Conservation (phyloP, 1,140 invertebrate species). For the Belonocnema kinseyi region DNA sequence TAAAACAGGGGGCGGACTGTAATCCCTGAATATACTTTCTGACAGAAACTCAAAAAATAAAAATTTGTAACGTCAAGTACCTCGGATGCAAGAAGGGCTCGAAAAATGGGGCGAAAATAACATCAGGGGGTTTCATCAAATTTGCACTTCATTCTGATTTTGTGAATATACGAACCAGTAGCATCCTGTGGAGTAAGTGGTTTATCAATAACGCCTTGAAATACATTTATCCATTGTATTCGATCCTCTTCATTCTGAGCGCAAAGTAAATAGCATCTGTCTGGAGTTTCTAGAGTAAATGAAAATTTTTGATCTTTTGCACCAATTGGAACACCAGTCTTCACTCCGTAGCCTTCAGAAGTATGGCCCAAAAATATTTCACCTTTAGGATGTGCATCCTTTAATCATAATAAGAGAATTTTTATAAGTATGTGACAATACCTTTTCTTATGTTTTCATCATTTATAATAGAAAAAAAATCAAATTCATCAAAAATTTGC, state of each 20-base stretch:
- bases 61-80: too few species aligned
- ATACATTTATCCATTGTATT: constrained; percentile 86
- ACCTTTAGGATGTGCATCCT: constrained; percentile 91
- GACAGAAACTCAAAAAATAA: too few species aligned
- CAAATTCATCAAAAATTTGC: too few species aligned
- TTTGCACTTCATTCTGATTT: too few species aligned
- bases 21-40: too few species aligned
- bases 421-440: not conserved
- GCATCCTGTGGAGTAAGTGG: constrained; percentile 88
- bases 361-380: constrained; percentile 91
- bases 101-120: too few species aligned
- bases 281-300: constrained; percentile 92
- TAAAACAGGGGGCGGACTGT: too few species aligned
- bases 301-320: constrained; percentile 85
- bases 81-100: too few species aligned
- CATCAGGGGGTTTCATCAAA: too few species aligned
- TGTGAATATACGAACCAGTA: constrained; percentile 78
- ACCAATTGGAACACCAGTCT: constrained; percentile 79
- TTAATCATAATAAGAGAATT: constrained; percentile 33
- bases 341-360: constrained; percentile 84
- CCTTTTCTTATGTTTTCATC: too few species aligned
- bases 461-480: too few species aligned
- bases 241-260: constrained; percentile 86
- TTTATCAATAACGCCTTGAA: constrained; percentile 85
- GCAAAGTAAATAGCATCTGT: constrained; percentile 88